phyloP scores from a whole-genome alignment of 35 echinoderm and acorn worm genomes.

The Lytechinus variegatus region DNA sequence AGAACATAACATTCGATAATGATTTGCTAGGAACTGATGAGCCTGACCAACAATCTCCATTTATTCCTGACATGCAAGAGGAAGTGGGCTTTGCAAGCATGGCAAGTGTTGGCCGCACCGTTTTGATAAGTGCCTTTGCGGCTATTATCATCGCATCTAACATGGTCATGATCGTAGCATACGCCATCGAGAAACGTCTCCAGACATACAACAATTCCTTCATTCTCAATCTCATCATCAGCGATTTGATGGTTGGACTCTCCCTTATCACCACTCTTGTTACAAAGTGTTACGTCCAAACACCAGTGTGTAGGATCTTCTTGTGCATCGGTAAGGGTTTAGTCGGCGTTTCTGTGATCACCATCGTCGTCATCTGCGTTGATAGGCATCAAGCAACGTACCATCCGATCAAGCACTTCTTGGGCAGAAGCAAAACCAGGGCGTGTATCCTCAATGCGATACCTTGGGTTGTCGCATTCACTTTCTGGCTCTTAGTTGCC shows the following conservation, averaged over 20 bases:
- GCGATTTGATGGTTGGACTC: neutral
- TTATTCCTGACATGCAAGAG: neutral
- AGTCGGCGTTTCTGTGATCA: neutral
- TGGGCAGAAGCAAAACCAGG: neutral
- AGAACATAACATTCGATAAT: neutral
- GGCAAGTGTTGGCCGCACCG: neutral
- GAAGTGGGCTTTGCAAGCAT: neutral
- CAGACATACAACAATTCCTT: slow-evolving; percentile 21
- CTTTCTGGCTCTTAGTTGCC: neutral
- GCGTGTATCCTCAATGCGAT: neutral
- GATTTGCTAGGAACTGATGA: neutral
- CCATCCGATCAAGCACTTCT: slow-evolving; percentile 3
- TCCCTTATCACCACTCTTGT: neutral
- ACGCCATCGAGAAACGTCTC: neutral
- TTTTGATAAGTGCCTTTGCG: neutral
- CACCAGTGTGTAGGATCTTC: neutral
- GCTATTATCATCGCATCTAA: neutral
- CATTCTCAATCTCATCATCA: neutral
- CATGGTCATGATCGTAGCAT: slow-evolving; percentile 2
- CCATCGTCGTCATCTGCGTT: slow-evolving; percentile 27
- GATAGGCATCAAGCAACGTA: neutral
- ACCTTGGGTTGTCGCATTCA: neutral
- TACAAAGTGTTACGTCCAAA: neutral
- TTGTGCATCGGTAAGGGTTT: neutral
- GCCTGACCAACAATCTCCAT: neutral